Evolutionary conservation across 2,113 vertebrate genomes (phyloP), one percentile per base, ranked within the genome.

Genomic region (Thalassoma bifasciatum): DNA sequence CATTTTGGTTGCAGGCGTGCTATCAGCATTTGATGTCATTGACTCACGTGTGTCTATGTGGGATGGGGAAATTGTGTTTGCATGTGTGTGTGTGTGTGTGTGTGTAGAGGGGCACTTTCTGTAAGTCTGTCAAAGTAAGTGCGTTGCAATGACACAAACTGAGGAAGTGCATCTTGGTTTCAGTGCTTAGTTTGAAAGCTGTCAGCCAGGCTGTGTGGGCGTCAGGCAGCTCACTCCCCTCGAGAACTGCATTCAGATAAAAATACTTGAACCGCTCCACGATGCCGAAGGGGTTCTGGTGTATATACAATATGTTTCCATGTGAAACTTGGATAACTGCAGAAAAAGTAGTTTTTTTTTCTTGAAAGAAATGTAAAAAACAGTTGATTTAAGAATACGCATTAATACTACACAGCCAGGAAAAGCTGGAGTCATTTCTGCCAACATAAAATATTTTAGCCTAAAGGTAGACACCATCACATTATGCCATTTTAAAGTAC

Each of bases 1-100:
- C 81, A 92, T 91, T 90, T 75, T 81, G 77, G 81, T 80, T 79
- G 73, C 72, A 78, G 66, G 62, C 70, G 87, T 91, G 70, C 73
- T 75, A 95, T 95, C 95, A 95, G 95, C 94, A 94, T 89, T 86
- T 84, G 75, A 81, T 78, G 81, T 71, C 46, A 75, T 67, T 59
- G 54, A 6, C 51, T 63, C 56, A 36, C 44, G 53, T 10, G 34
- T 34, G 21, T 38, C 21, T 36, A 23, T 52, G 46, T 22, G 60
- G 30, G 30, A 30, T 30, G 17, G 61, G n/a, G n/a, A n/a, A n/a
- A n/a, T 24, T 21, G n/a, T 44, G 42, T 70, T 49, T 73, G 74
- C 22, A 8, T 61, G 49, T 0, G 12, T 57, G 58, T 5, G 5
- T 17, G 16, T 1, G 53, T 2, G 8, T 17, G 16, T 1, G 53